Percentiles rank a stretch among this genome's conserved stretches.
phyloP scores from a whole-genome alignment of 2,797 vertebrate species.

The Zenarchopterus dispar region DNA sequence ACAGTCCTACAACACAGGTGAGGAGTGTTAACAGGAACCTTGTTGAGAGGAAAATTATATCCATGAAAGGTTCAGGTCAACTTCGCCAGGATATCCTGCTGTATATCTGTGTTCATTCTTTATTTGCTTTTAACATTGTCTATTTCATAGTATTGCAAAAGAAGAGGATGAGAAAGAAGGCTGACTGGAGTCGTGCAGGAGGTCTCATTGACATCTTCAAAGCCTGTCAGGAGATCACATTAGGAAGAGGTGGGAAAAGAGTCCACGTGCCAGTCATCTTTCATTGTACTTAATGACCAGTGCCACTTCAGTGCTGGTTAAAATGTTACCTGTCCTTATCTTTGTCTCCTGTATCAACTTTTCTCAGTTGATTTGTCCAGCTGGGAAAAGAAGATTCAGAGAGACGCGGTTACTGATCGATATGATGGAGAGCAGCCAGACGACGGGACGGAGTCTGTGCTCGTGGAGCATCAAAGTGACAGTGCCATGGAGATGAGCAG shows the following conservation, averaged over 20 bases:
- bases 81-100: constrained; percentile 10
- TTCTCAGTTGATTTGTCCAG: constrained; percentile 88
- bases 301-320: constrained; percentile 9
- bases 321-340: constrained; percentile 10
- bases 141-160: constrained; percentile 87
- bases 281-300: background rate
- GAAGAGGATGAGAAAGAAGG: constrained; percentile 84
- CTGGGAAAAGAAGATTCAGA: constrained; percentile 93
- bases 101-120: background rate
- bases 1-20: constrained; percentile 83
- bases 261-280: background rate
- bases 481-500: constrained; percentile 85
- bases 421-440: constrained; percentile 75
- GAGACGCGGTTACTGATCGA: constrained; percentile 80
- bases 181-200: constrained; percentile 83
- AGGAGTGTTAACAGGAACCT: background rate
- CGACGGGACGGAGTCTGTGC: constrained; percentile 77
- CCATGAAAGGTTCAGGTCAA: constrained; percentile 5
- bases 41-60: background rate
- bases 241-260: constrained; percentile 83
- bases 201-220: constrained; percentile 88
- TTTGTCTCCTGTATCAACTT: background rate
- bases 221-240: constrained; percentile 89
- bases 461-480: constrained; percentile 89
- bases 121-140: background rate